Base-by-base conservation (phyloP, 2,888 invertebrate genomes). In the Electrophaes corylata region DNA sequence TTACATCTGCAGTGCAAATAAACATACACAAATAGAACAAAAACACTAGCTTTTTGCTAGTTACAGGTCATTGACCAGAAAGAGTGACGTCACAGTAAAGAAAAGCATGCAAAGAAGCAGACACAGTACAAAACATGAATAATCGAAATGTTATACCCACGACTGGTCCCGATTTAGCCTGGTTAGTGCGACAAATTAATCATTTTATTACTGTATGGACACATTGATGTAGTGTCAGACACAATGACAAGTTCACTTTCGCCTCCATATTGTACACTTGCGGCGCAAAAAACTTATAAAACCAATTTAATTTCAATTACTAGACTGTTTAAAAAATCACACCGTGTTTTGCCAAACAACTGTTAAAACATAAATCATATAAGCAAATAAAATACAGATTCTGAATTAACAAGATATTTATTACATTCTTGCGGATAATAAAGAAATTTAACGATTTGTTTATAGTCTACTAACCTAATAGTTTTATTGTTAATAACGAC, bases 81-180 rank as follows among this genome's bases (percentile, higher is more conserved):
- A 55, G 50, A 52, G 50, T 66, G 72, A 81, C 78, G 71, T 73
- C 73, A 81, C 77, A 77, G 19, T 55, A 68, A 64, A 63, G 60
- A 70, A 81, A 79, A 72, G 76, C 86, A 86, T 83, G 83, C 88
- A 84, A 76, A 83, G 81, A 86, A 86, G 84, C 88, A 81, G 80
- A 86, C 57, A 67, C 57, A 67, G 57, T 66, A 76, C 75, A 73
- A 67, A 71, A 76, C 75, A 73, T 71, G 68, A 65, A 65, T 64
- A 63, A 66, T 67, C 64, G 62, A 66, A 66, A 69, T 72, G 73
- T 74, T 70, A 62, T 63, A 72, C 74, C 76, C 78, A 70, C 69
- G 73, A 66, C 65, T 66, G 58, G 71, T 72, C 79, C 80, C 80
- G 64, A 23, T 69, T 75, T 73, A 76, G 75, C 56, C 66, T 57